Evolutionary conservation across 2,797 vertebrate species (phyloP).

Genomic region (Galaxias olidus): DNA sequence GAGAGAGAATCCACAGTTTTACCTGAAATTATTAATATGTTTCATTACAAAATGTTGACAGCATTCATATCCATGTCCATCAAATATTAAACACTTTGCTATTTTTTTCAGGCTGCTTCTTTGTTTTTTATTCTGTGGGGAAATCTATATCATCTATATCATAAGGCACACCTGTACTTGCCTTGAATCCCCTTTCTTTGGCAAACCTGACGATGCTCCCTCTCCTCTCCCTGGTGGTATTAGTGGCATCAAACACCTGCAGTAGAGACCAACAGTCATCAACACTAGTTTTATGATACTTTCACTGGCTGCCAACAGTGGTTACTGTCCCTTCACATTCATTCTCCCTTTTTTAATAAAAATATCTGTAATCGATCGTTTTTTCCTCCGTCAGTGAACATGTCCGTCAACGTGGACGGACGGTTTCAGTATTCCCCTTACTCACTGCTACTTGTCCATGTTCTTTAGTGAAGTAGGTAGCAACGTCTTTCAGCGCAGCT

Average conservation of each 20-base stretch:
- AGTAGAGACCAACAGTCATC: not conserved
- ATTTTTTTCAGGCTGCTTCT: not conserved
- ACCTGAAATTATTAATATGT: not conserved
- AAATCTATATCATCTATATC: too few relatives aligned
- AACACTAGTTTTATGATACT: not conserved
- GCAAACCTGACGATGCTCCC: slow-evolving; percentile 80
- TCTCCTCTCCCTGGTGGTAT: slow-evolving; percentile 87
- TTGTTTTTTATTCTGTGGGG: too few relatives aligned
- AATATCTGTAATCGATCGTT: too few relatives aligned
- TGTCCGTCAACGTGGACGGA: slow-evolving; percentile 14
- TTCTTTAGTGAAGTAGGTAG: slow-evolving; percentile 78
- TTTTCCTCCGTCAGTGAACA: too few relatives aligned
- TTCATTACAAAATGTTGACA: not conserved
- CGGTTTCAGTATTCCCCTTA: slow-evolving; percentile 46
- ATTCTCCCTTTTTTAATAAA: too few relatives aligned
- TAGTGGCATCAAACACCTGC: slow-evolving; percentile 93
- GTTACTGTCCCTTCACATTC: too few relatives aligned
- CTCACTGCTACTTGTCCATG: slow-evolving; percentile 89
- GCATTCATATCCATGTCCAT: not conserved
- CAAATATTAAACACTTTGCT: not conserved
- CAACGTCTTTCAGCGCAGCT: slow-evolving; percentile 84
- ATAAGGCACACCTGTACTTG: slow-evolving; percentile 38
- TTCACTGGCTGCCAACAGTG: too few relatives aligned
- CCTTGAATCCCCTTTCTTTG: slow-evolving; percentile 88
- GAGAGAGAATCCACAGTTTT: not conserved